Conservation (phyloP, 2,113 vertebrate species). For the Gallinago jamesoni region DNA sequence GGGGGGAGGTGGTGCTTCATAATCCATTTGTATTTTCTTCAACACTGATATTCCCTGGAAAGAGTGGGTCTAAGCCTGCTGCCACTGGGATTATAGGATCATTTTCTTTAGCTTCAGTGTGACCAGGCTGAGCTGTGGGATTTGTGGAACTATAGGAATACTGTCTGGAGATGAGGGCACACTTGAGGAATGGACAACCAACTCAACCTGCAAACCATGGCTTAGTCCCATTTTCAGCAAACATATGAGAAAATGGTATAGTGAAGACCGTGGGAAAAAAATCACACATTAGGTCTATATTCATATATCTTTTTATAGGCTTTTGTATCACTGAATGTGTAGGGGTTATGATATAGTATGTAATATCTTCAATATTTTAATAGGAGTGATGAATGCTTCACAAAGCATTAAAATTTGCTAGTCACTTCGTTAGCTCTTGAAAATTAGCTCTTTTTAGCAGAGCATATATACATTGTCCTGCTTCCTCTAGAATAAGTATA, state of each 20-base stretch:
- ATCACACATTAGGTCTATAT: background rate
- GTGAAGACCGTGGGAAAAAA: background rate
- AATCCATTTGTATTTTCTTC: background rate
- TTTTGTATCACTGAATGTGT: background rate
- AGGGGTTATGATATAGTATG: background rate
- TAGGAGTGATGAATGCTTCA: background rate
- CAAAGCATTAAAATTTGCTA: background rate
- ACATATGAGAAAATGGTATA: fast-evolving
- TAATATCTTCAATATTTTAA: background rate
- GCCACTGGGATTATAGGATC: background rate
- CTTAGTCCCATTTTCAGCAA: background rate
- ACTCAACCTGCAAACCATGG: background rate
- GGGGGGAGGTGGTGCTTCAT: background rate
- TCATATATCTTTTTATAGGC: background rate
- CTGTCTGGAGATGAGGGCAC: fast-evolving
- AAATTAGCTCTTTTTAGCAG: background rate
- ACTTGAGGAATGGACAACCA: background rate
- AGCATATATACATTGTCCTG: background rate
- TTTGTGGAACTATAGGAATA: background rate
- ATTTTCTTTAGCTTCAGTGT: background rate
- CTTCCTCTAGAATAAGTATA: background rate
- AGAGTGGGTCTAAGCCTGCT: background rate
- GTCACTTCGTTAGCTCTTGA: background rate
- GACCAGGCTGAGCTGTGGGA: background rate
- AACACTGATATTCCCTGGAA: fast-evolving